A percentile compares a stretch with the other conserved stretches of the same genome.
These are phyloP conservation scores for Aricia artaxerxes DNA, from an alignment of 2,888 invertebrate species.

Conservation along the genomic window DNA sequence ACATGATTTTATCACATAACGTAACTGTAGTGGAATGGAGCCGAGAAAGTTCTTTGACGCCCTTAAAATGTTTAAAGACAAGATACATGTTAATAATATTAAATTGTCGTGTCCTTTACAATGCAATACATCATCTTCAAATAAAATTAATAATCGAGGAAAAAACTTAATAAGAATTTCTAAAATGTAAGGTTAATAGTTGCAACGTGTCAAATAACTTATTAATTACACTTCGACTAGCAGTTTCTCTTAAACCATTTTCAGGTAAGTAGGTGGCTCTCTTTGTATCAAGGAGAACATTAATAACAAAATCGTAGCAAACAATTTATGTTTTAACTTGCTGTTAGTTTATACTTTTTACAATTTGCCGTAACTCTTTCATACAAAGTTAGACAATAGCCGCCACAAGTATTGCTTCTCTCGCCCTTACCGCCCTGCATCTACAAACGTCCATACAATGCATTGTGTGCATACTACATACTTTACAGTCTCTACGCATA, in stretches of 20 bases:
- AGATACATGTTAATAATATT: background rate
- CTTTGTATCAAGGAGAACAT: background rate
- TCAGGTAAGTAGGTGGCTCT: background rate
- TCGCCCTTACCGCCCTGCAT: conserved; percentile 59
- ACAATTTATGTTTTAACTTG: conserved; percentile 50
- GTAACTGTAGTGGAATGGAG: background rate
- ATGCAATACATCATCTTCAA: too few species aligned
- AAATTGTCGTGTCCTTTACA: too few species aligned
- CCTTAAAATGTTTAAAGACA: background rate
- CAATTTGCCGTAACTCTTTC: conserved; percentile 47
- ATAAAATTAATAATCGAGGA: background rate
- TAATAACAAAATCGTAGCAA: conserved; percentile 48
- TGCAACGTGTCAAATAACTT: conserved; percentile 2
- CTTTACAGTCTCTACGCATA: background rate
- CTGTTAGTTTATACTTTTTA: conserved; percentile 47
- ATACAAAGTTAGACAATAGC: conserved; percentile 72
- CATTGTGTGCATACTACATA: conserved; percentile 45
- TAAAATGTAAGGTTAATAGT: background rate
- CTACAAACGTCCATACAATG: conserved; percentile 52
- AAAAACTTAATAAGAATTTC: background rate
- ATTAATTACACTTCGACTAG: background rate
- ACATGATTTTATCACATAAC: background rate
- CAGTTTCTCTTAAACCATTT: background rate
- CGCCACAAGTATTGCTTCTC: conserved; percentile 52
- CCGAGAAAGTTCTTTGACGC: background rate